Evolutionary conservation across 2,797 vertebrate species (phyloP).

Genomic region (Coracias cyanogaster): DNA sequence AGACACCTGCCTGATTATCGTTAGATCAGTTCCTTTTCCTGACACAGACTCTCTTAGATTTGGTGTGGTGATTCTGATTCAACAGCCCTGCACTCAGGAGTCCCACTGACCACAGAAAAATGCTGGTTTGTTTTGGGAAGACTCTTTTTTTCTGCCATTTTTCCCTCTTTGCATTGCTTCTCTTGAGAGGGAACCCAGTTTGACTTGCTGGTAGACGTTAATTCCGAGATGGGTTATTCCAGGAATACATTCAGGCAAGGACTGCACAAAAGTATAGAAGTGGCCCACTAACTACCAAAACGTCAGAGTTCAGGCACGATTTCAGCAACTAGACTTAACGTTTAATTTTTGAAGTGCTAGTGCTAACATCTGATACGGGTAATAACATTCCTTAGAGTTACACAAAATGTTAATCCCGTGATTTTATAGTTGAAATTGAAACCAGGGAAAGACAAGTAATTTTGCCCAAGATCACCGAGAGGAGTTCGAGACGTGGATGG

Average conservation of each 20-base stretch:
- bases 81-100: background rate
- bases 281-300: background rate
- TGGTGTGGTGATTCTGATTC: background rate
- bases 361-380: background rate
- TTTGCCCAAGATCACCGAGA: background rate
- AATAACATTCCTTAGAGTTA: background rate
- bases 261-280: background rate
- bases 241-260: background rate
- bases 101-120: background rate
- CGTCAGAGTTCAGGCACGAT: background rate
- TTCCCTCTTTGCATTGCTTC: background rate
- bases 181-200: background rate
- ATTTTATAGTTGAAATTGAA: background rate
- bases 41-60: background rate
- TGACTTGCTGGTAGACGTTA: background rate
- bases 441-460: background rate
- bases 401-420: background rate
- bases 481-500: background rate
- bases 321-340: background rate
- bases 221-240: background rate
- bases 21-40: background rate
- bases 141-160: background rate
- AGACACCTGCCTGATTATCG: background rate
- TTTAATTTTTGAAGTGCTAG: background rate
- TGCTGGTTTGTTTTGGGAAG: background rate